Evolutionary conservation across 2,113 vertebrate species (phyloP).

Genomic region (Emydura subglobosa): DNA sequence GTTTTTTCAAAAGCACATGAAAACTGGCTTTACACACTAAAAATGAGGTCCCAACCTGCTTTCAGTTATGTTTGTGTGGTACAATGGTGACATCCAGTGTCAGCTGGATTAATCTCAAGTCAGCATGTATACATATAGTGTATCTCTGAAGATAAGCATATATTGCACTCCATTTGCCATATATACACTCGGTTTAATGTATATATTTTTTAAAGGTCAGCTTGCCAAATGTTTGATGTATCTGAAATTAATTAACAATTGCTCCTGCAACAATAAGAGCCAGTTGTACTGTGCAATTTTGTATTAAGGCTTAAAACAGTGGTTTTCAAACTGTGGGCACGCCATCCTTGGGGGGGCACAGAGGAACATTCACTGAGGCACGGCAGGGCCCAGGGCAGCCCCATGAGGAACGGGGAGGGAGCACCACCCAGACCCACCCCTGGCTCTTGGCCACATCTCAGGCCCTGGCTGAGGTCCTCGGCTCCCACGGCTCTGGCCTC

Average conservation of each 20-base stretch:
- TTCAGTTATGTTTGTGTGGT: neutral
- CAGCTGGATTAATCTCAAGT: constrained; percentile 42
- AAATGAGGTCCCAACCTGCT: neutral
- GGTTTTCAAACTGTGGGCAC: too few species aligned
- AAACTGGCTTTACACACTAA: neutral
- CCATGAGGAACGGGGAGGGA: too few species aligned
- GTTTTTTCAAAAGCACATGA: neutral
- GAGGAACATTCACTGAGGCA: too few species aligned
- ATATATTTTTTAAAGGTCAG: rapidly evolving
- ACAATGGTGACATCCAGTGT: constrained; percentile 79
- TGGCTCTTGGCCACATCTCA: too few species aligned
- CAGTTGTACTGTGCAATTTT: rapidly evolving
- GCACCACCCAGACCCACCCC: too few species aligned
- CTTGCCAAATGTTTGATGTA: neutral
- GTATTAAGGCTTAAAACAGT: neutral
- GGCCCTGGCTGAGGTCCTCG: too few species aligned
- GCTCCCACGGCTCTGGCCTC: too few species aligned
- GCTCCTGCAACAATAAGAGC: neutral
- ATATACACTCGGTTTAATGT: rapidly evolving
- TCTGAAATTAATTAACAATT: too few species aligned
- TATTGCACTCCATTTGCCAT: neutral
- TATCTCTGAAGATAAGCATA: rapidly evolving
- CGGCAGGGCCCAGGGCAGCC: too few species aligned
- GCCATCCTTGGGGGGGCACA: too few species aligned
- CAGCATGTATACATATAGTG: neutral